Evolutionary conservation across 2,888 invertebrate genomes (phyloP), one percentile per base, ranked within the genome.

Genomic region (Kuschelorhynchus macadamiae): DNA sequence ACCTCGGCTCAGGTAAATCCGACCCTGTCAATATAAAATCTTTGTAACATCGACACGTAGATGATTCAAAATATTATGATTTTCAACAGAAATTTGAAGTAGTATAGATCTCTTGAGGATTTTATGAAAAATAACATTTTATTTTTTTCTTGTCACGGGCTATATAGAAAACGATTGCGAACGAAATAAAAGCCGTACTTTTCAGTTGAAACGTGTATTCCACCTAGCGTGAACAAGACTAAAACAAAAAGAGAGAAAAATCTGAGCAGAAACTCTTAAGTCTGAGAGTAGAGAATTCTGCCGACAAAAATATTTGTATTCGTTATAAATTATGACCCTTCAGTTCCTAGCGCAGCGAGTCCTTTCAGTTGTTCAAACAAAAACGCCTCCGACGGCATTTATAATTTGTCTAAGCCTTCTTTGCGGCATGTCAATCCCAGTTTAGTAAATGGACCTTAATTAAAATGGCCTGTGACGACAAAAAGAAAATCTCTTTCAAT

Each of bases 371-470:
- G 53, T 59, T 53, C 52, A 66, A 66, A 66, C 66, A 66, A 66
- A 66, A 66, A 60, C 66, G 52, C 39, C 52, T 41, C 44, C 66
- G 39, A 53, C 60, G 47, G 59, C 65, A 53, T 65, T 65, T 65
- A 50, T 65, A 65, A 65, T 65, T 65, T 65, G 65, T 65, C 65
- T 50, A 59, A 52, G 65, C 59, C 53, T 56, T 56, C 55, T 60
- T 60, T 60, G 66, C 66, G 46, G 52, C 53, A 60, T 66, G 66
- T 66, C 66, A 66, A 66, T 66, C 47, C 66, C 66, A 66, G 66
- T 66, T 66, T 53, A 60, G 66, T 66, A 66, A 66, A 66, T 66
- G 57, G 66, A 59, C 59, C 66, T 59, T 66, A 66, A 66, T 66
- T 66, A 66, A 66, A 66, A 66, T 66, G 53, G 60, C 66, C 50